Percentiles rank a stretch among this genome's conserved stretches.
phyloP scores from a whole-genome alignment of 2,113 vertebrate genomes.

The Xenopus laevis region DNA sequence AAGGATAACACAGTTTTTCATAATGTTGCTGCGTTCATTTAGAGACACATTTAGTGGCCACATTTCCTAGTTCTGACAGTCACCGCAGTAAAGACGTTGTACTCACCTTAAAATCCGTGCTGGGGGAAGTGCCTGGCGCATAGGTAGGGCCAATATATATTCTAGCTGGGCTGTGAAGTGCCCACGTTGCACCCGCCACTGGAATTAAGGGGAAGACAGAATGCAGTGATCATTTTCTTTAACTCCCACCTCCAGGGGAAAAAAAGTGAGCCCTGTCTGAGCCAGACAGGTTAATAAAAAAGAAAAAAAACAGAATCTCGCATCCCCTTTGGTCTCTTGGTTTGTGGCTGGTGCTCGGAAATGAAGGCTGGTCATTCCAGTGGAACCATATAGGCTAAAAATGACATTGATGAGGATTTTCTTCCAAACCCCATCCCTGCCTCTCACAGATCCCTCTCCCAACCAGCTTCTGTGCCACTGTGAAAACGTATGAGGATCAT shows the following conservation, averaged over 20 bases:
- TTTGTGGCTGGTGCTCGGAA: background rate
- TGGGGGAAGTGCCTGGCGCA: background rate
- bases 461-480: slow-evolving; percentile 9
- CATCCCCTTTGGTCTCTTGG: background rate
- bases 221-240: slow-evolving; percentile 2
- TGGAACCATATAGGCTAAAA: background rate
- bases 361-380: background rate
- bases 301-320: background rate
- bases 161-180: background rate
- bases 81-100: too few species aligned
- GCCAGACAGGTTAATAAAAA: slow-evolving; percentile 13
- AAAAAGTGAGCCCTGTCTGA: background rate
- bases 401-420: background rate
- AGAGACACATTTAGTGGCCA: too few species aligned
- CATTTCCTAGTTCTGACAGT: too few species aligned
- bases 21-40: too few species aligned
- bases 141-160: background rate
- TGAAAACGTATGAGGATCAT: slow-evolving; percentile 18
- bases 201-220: background rate
- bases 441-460: slow-evolving; percentile 39
- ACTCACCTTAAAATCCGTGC: slow-evolving; percentile 11
- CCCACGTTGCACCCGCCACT: background rate
- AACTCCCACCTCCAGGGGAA: background rate
- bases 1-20: too few species aligned
- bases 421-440: slow-evolving; percentile 22